These are phyloP conservation scores for Urocyon cinereoargenteus DNA, from an alignment of 2,797 vertebrate genomes.

Conservation along the genomic window DNA sequence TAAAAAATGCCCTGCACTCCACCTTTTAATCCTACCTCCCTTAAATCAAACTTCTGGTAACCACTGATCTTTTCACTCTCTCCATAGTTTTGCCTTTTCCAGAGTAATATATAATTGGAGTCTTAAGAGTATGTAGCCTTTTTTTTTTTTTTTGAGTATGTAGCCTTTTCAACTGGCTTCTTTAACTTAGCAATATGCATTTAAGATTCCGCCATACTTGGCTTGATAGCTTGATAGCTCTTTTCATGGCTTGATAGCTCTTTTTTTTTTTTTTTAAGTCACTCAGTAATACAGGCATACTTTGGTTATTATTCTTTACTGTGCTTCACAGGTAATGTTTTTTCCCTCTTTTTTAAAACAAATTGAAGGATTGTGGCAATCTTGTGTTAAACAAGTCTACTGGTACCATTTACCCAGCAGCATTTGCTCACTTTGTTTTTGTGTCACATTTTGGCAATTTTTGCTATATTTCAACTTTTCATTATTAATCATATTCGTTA, in stretches of 20 bases:
- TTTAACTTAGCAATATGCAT: not conserved
- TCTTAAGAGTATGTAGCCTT: not conserved
- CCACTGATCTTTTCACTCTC: not conserved
- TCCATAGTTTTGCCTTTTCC: not conserved
- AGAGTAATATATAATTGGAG: not conserved
- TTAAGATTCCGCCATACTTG: not conserved
- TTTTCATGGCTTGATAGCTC: not conserved
- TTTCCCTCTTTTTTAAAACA: not conserved
- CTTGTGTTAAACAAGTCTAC: not conserved
- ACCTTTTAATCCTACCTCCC: not conserved
- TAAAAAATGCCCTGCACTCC: not conserved
- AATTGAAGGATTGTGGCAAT: not conserved
- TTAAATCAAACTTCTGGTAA: not conserved
- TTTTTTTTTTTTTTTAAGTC: not conserved
- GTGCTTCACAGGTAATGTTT: not conserved
- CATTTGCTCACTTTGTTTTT: not conserved
- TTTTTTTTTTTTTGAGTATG: not conserved
- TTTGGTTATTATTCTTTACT: not conserved
- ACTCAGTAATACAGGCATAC: not conserved
- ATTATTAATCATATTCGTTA: not conserved
- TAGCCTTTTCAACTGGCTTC: not conserved
- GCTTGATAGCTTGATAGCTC: not conserved
- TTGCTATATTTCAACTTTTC: not conserved
- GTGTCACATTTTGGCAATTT: not conserved
- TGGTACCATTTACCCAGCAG: not conserved